Conservation (phyloP, 1,140 invertebrate species). For the Calliopsis andreniformis region DNA sequence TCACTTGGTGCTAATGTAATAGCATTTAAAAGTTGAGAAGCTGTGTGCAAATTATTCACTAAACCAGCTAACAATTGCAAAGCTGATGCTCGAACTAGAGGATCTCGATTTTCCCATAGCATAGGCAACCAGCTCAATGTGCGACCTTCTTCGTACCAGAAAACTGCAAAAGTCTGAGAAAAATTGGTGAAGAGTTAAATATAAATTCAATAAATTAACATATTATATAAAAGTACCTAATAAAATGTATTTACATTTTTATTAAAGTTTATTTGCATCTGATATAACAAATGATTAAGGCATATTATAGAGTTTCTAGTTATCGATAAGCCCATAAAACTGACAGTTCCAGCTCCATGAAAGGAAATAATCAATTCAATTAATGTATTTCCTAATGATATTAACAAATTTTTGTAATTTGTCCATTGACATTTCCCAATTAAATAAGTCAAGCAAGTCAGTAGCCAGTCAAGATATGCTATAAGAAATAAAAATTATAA, state of each 20-base stretch:
- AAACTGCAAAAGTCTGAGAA: conserved; percentile 71
- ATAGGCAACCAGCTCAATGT: conserved; percentile 78
- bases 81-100: conserved; percentile 80
- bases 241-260: conserved; percentile 72
- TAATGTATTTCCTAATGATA: conserved; percentile 72
- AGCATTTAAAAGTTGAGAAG: conserved; percentile 76
- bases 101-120: conserved; percentile 81
- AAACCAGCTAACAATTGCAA: conserved; percentile 81
- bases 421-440: conserved; percentile 80
- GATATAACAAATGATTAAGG: conserved; percentile 82
- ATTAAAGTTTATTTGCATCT: conserved; percentile 79
- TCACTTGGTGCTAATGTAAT: conserved; percentile 69
- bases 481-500: conserved; percentile 57
- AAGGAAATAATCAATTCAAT: conserved; percentile 82
- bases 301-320: conserved; percentile 81
- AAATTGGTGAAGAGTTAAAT: background rate
- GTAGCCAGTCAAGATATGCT: conserved; percentile 81
- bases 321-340: conserved; percentile 83
- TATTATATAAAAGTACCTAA: background rate
- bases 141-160: conserved; percentile 73
- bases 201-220: background rate
- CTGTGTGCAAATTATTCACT: conserved; percentile 72
- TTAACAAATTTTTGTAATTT: conserved; percentile 68
- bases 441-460: conserved; percentile 81
- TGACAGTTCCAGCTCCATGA: conserved; percentile 79